Base-by-base conservation (phyloP, 1,140 invertebrate species). In the Drosophila kurseongensis region DNA sequence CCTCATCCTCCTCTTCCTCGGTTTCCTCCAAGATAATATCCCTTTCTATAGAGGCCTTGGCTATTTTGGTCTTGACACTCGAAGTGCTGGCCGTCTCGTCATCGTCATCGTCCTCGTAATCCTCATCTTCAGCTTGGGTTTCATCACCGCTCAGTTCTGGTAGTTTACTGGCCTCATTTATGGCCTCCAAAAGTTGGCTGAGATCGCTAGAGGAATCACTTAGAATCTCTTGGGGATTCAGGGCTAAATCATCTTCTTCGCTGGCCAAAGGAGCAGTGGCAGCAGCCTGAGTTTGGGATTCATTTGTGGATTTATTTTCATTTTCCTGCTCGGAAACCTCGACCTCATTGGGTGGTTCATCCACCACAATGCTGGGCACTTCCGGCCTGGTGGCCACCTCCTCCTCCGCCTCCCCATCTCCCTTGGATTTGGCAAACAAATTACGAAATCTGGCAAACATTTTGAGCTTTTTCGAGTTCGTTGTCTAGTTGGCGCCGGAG, bases 371-470 rank as follows among this genome's bases (percentile, higher is more conserved):
- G 18, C 56, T 83, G 45, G 83, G 83, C 40, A 86, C 67, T 6
- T 68, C 54, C 18, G 41, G 27, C 44, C 40, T 42, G 35, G 52
- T 42, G 0, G 29, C 9, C 1, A 38, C 42, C 44, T 9, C 14
- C 40, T 54, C 35, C 18, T 42, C 36, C 35, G 35, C 55, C 1
- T 51, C 75, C 3, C 72, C 82, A 0, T 83, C 79, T 10, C 67
- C 65, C 63, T 88, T 91, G 8, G 82, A 62, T 77, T 90, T 91
- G 58, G 77, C 86, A 80, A 91, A 91, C 48, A 91, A 65, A 80
- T 91, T 91, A 40, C 90, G 90, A 90, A 91, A 91, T 84, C 90
- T 73, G 57, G 90, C 69, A 75, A 91, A 91, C 90, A 91, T 91
- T 75, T 78, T 75, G 27, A 5, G 27, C 18, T 23, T 16, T 23